Base-by-base conservation (phyloP, 2,113 vertebrate genomes). In the Campylorhamphus procurvoides region DNA sequence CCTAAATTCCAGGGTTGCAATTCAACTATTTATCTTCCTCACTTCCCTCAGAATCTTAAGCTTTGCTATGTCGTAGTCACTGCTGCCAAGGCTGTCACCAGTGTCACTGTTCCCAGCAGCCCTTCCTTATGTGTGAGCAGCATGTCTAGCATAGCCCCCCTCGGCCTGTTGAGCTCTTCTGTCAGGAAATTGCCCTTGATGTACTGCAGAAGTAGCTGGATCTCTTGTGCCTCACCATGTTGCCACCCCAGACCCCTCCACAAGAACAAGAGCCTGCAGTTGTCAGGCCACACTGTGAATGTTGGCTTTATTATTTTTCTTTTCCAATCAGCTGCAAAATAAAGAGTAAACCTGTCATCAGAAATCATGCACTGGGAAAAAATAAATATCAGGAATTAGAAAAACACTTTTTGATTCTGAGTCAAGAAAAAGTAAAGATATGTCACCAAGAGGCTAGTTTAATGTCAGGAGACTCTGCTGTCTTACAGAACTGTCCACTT, bases 1-100 rank as follows among this genome's bases (percentile, higher is more conserved):
- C 63, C 59, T 47, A 5, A 77, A 89, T 84, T 47, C 80, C 40
- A 84, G 40, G 49, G 59, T 11, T 93, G 50, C n/a, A 47, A 33
- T 86, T 75, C 2, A 3, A 62, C n/a, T 62, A 11, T 63, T 74
- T 89, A 9, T 84, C 59, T 80, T 68, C 39, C 62, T 85, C 60
- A 24, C 42, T 90, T 88, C 19, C 28, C 72, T 63, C 39, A 56
- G 68, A 89, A 56, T 29, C 28, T 33, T 17, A 42, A 84, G n/a
- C 29, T 89, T 84, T 93, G 84, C 62, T 91, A 2, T 73, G 44
- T 12, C 4, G 3, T 39, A 78, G 59, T 58, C 5, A 1, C 50
- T 89, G 76, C 80, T 95, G 94, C 72, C 92, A 88, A 94, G 53
- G 90, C 77, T 94, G 92, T 44, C 77, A 74, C 55, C 72, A 50